Base-by-base conservation (phyloP, 2,113 vertebrate species). In the Oryzias javanicus region DNA sequence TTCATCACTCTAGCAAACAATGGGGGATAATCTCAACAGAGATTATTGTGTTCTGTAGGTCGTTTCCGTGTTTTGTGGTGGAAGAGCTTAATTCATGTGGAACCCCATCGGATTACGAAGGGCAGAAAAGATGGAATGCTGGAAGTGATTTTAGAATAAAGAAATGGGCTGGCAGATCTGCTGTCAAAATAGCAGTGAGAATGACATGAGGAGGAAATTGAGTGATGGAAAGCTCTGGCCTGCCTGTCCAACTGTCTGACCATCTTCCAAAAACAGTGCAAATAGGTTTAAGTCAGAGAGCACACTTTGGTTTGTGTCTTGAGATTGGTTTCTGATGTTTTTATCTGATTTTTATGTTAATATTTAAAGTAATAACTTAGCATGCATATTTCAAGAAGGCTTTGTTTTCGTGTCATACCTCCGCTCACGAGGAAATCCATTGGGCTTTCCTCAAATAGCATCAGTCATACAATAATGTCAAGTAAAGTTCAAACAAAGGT, bases 1-100 rank as follows among this genome's bases (percentile, higher is more conserved):
- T 65, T 49, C 57, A 62, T 75, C 66, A 50, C 53, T 35, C 55
- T 5, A 15, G 60, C 58, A 58, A 77, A 75, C 49, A 49, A 70
- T 45, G 71, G 52, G 45, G 60, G 63, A 87, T 88, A 78, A 89
- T 86, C 83, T 70, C 71, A 49, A 40, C 10, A 35, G 74, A 82
- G 83, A 86, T 86, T 85, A 86, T 70, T 67, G 60, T 50, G 77
- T 79, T 13, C 35, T 35, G 35, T 35, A 12, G 8, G 8, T 35
- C 12, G 29, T 85, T 83, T 89, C 87, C 85, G 76, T 80, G 65
- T 55, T 69, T 70, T 77, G 47, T 25, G 48, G 53, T 15, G 57
- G 59, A 54, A 47, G 41, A 55, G 52, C 61, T 44, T n/a, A 60
- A 53, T 61, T 78, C 10, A 17, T 15, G 29, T 46, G 14, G 18